Evolutionary conservation across 2,113 vertebrate genomes (phyloP).

Genomic region (Paralichthys olivaceus): DNA sequence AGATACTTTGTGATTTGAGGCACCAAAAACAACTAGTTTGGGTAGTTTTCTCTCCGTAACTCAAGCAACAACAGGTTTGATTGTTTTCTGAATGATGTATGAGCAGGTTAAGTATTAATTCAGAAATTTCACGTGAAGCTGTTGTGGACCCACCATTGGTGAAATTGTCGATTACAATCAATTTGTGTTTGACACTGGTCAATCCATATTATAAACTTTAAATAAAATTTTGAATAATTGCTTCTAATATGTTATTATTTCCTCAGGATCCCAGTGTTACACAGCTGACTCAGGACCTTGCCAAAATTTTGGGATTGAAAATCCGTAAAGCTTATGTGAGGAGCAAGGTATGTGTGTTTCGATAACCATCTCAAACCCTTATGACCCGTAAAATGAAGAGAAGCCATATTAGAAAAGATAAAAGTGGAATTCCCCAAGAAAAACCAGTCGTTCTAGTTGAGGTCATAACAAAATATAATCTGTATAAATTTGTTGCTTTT

Average conservation of each 20-base stretch:
- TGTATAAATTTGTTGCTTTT: no score
- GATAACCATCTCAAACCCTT: background rate
- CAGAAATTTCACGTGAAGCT: background rate
- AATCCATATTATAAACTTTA: no score
- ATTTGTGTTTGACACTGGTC: no score
- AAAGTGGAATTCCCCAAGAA: background rate
- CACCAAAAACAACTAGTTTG: no score
- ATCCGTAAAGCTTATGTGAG: conserved; percentile 97
- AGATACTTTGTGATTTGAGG: no score
- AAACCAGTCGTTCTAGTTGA: background rate
- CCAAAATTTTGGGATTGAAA: conserved; percentile 95
- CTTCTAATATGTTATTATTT: conserved; percentile 10
- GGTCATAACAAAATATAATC: background rate
- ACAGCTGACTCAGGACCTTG: conserved; percentile 94
- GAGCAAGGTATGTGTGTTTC: conserved; percentile 85
- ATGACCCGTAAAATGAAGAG: background rate
- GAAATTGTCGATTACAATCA: no score
- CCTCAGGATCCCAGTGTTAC: conserved; percentile 93
- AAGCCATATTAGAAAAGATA: background rate
- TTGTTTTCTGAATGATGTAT: no score
- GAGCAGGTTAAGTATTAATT: background rate
- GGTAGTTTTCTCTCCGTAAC: no score
- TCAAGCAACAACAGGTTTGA: no score
- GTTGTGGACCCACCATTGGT: no score
- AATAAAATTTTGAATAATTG: background rate